A percentile compares a stretch with the other conserved stretches of the same genome.
Evolutionary conservation across 2,797 vertebrate species (phyloP).

Genomic region (Buceros bicornis): DNA sequence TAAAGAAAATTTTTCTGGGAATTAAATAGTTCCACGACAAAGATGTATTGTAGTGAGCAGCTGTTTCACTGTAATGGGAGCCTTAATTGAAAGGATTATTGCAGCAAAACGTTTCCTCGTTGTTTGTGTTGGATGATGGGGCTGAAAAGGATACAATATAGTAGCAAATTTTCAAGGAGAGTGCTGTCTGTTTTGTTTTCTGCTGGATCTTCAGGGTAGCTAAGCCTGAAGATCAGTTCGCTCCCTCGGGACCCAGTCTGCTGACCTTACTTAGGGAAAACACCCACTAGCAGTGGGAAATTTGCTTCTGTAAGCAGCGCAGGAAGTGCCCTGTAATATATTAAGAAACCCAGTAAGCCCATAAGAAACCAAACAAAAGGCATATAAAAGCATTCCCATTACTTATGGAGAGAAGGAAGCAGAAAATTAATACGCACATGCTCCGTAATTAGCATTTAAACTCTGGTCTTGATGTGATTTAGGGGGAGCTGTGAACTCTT

Average conservation of each 20-base stretch:
- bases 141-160: not conserved
- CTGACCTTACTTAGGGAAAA: constrained; percentile 53
- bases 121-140: constrained; percentile 57
- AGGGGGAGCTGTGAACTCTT: constrained; percentile 32
- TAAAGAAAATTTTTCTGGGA: constrained; percentile 52
- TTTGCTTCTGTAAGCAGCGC: constrained; percentile 55
- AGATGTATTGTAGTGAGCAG: constrained; percentile 64
- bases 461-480: constrained; percentile 39
- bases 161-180: constrained; percentile 31
- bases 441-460: constrained; percentile 51
- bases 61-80: constrained; percentile 46
- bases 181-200: constrained; percentile 29
- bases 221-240: constrained; percentile 1
- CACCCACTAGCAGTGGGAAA: constrained; percentile 63
- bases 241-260: constrained; percentile 34
- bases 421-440: constrained; percentile 56
- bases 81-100: constrained; percentile 68
- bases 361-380: constrained; percentile 49
- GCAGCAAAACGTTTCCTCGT: not conserved
- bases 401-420: not conserved
- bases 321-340: constrained; percentile 68
- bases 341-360: constrained; percentile 53
- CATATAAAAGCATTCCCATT: constrained; percentile 54
- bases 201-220: not conserved
- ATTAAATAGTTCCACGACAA: constrained; percentile 67